Evolutionary conservation across 2,113 vertebrate genomes (phyloP).

Genomic region (Typhlomys cinereus): DNA sequence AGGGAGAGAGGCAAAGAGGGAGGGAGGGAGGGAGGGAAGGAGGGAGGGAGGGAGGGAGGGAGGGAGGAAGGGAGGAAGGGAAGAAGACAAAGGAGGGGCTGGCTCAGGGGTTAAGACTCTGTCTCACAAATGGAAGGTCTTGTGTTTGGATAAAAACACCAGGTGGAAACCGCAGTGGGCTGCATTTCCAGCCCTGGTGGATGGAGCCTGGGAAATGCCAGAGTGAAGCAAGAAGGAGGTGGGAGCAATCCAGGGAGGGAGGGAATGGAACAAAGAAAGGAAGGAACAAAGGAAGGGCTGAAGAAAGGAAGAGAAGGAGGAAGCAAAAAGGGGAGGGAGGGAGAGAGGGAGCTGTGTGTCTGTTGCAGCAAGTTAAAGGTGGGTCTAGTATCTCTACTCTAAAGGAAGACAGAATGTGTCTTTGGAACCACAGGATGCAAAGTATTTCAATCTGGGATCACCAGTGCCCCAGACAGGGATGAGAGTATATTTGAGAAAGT

Average conservation of each 20-base stretch:
- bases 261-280: not conserved
- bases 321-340: not conserved
- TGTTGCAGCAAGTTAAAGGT: not conserved
- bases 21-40: not conserved
- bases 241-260: no score
- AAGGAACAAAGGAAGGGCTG: no score
- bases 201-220: no score
- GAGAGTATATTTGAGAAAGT: not conserved
- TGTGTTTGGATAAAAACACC: no score
- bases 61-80: not conserved
- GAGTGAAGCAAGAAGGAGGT: no score
- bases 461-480: not conserved
- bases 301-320: no score
- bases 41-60: fast-evolving
- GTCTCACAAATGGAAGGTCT: no score
- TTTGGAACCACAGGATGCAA: not conserved
- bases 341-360: not conserved
- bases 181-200: no score
- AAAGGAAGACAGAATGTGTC: not conserved
- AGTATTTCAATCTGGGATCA: not conserved
- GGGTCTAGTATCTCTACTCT: not conserved
- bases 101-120: no score
- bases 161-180: no score
- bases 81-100: no score
- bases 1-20: not conserved